Evolutionary conservation across 2,888 invertebrate genomes (phyloP).

Genomic region (Spisula solida): DNA sequence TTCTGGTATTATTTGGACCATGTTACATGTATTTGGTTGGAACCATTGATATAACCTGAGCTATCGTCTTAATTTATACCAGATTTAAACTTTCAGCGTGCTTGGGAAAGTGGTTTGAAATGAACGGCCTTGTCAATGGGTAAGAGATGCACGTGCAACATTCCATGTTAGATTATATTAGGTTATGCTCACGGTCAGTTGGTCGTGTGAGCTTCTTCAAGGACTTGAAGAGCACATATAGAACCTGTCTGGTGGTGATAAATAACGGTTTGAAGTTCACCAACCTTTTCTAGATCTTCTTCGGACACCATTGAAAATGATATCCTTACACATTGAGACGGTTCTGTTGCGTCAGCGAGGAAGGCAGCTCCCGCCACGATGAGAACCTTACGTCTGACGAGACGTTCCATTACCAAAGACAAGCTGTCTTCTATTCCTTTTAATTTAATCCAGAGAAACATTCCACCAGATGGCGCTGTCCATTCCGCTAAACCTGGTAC

Average conservation of each 20-base stretch:
- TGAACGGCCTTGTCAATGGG: neutral
- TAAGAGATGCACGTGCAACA: neutral
- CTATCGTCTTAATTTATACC: no score
- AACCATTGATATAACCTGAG: no score
- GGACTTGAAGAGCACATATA: no score
- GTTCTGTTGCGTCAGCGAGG: neutral
- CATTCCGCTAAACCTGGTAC: constrained; percentile 60
- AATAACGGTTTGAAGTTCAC: neutral
- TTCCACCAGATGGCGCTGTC: constrained; percentile 62
- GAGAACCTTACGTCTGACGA: constrained; percentile 56
- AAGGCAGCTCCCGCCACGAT: constrained; percentile 64
- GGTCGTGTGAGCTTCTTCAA: no score
- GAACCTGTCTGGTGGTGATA: neutral
- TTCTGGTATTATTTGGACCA: neutral
- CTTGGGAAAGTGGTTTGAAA: neutral
- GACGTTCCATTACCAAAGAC: constrained; percentile 47
- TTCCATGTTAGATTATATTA: neutral
- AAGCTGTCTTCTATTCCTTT: constrained; percentile 45
- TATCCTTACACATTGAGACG: constrained; percentile 50
- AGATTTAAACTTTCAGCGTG: neutral
- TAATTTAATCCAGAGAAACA: constrained; percentile 69
- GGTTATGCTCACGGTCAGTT: neutral
- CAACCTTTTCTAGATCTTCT: constrained; percentile 64
- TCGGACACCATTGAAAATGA: constrained; percentile 54
- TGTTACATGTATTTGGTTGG: no score